These are phyloP conservation scores for Cotesia typhae DNA, from an alignment of 1,140 invertebrate species.

Conservation along the genomic window DNA sequence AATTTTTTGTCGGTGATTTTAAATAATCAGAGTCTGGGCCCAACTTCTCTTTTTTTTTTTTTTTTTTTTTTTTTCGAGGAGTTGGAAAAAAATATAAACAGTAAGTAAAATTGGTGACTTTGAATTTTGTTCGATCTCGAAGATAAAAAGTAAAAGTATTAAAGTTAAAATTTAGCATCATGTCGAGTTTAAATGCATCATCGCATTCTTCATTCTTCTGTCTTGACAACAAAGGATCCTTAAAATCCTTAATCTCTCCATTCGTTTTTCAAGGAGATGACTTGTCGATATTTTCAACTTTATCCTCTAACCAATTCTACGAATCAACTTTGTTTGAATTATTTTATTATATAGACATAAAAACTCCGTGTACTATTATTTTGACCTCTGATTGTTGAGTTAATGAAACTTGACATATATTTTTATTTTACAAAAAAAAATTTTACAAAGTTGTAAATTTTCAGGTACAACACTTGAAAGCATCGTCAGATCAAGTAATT, in stretches of 20 bases:
- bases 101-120: conserved; percentile 1
- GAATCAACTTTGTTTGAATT: not conserved
- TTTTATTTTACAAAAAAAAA: not conserved
- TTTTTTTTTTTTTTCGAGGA: not conserved
- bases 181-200: conserved; percentile 39
- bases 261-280: conserved; percentile 30
- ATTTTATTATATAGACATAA: not conserved
- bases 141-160: conserved; percentile 4
- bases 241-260: conserved; percentile 35
- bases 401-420: too few species aligned
- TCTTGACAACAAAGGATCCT: conserved; percentile 28
- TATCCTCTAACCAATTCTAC: conserved; percentile 1
- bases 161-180: conserved; percentile 24
- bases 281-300: conserved; percentile 37
- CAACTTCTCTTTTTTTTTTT: not conserved
- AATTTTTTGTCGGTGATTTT: not conserved
- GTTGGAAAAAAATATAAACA: not conserved
- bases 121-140: not conserved
- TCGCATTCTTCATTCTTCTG: conserved; percentile 26
- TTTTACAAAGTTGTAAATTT: too few species aligned
- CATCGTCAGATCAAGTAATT: too few species aligned
- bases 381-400: too few species aligned
- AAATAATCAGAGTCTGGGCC: not conserved
- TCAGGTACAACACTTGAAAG: too few species aligned
- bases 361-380: not conserved